Evolutionary conservation across 37 sponge, comb jelly and placozoan species (phyloP), one percentile per base, ranked within the genome.

Genomic region (Tethya wilhelma): DNA sequence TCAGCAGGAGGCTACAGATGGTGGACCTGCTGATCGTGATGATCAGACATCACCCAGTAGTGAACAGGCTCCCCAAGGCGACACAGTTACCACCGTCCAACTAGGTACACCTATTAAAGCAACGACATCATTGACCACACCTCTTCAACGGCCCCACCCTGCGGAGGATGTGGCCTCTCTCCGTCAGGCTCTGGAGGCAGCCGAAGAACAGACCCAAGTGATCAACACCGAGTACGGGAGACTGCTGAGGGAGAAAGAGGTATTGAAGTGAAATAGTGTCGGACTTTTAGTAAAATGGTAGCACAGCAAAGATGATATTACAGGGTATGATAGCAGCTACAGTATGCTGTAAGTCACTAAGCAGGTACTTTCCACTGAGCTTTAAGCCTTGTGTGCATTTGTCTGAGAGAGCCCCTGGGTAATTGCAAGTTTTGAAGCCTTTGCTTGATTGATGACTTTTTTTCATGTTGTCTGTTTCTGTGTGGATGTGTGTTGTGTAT

Each of bases 201-300:
- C 89, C 0, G 84, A 89, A 44, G 56, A 82, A 34, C 89, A 89
- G 79, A 72, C 57, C 1, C 71, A 73, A 49, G 64, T 82, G 33
- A 77, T 89, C 66, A 77, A 89, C 65, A 36, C 9, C 2, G 89
- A 89, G 64, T 89, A 89, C 66, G 55, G 57, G 44, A 82, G 60
- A 14, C 55, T 89, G 22, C 64, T 83, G 44, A 70, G 66, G 3
- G 84, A 89, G 74, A 89, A 89, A 58, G 83, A 88, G 74, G 87
- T 86, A 5, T 73, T 40, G 46, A 5, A n/a, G 22, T 26, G 22
- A 8, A 8, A 12, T 12, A 25, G 28, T 60, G 63, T n/a, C n/a
- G n/a, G n/a, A n/a, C n/a, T n/a, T n/a, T n/a, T n/a, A n/a, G n/a
- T n/a, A n/a, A n/a, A n/a, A n/a, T n/a, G n/a, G n/a, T n/a, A n/a